Evolutionary conservation across 2,888 invertebrate genomes (phyloP).

Genomic region (Pachydiplax longipennis): DNA sequence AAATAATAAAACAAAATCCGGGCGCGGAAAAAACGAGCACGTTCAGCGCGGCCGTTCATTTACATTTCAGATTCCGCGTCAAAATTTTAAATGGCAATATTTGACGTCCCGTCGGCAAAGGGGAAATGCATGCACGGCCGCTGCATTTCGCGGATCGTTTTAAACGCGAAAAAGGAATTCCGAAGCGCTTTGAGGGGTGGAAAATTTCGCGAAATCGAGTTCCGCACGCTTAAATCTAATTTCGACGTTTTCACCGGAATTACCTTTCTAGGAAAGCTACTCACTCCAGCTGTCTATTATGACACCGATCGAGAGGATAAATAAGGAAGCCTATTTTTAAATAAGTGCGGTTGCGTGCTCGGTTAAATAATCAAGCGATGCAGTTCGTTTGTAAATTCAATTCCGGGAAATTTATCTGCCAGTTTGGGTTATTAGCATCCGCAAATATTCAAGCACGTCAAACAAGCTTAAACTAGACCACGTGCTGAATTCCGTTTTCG

Average conservation of each 20-base stretch:
- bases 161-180: not conserved
- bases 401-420: not conserved
- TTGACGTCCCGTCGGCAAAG: not conserved
- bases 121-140: not conserved
- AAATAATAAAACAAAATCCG: not conserved
- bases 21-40: not conserved
- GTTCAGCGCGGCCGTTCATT: not conserved
- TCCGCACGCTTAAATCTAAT: constrained; percentile 13
- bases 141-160: constrained; percentile 39
- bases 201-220: constrained; percentile 17
- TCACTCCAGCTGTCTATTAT: not conserved
- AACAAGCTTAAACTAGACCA: too few species aligned
- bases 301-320: not conserved
- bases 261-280: not conserved
- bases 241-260: constrained; percentile 17
- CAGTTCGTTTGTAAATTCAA: not conserved
- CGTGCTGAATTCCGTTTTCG: too few species aligned
- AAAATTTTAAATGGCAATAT: constrained; percentile 37
- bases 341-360: not conserved
- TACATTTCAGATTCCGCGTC: constrained; percentile 43
- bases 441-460: not conserved
- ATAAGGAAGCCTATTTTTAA: not conserved
- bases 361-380: not conserved
- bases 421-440: not conserved
- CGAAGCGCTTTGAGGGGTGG: not conserved